Percentiles rank a stretch among this genome's conserved stretches.
Conservation (phyloP, 1,140 invertebrate genomes). For the Saccostrea glomerata region DNA sequence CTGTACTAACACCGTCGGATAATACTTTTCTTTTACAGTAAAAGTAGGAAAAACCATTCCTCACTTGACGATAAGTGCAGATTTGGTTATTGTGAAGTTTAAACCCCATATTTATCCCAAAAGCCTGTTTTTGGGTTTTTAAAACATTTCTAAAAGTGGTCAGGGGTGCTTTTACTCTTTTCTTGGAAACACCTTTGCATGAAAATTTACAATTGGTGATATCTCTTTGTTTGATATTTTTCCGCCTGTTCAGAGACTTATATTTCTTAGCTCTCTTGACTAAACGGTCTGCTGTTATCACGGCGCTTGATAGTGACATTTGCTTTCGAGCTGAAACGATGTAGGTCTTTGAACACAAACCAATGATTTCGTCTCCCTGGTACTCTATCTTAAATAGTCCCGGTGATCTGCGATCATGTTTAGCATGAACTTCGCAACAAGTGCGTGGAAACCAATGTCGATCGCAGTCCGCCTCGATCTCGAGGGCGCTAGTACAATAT, state of each 20-base stretch:
- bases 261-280: not conserved
- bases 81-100: conserved; percentile 35
- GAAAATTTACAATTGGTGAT: conserved; percentile 43
- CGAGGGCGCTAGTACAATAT: not conserved
- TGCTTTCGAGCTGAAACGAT: not conserved
- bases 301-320: not conserved
- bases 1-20: conserved; percentile 40
- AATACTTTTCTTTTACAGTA: conserved; percentile 51
- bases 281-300: not conserved
- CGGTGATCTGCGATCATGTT: conserved; percentile 37
- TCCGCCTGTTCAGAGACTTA: conserved; percentile 22
- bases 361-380: not conserved
- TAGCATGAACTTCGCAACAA: conserved; percentile 34
- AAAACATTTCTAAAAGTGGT: conserved; percentile 43
- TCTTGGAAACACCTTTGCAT: conserved; percentile 45
- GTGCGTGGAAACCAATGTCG: conserved; percentile 49
- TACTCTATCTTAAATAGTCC: conserved; percentile 43
- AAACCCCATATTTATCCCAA: conserved; percentile 38
- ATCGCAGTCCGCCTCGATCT: conserved; percentile 17
- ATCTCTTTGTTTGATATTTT: not conserved
- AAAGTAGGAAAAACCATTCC: conserved; percentile 50
- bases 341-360: conserved; percentile 41
- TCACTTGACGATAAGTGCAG: conserved; percentile 41
- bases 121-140: conserved; percentile 7
- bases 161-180: conserved; percentile 28